Percentiles rank a stretch among this genome's conserved stretches.
Conservation (phyloP, 92 coral and sea anemone genomes). For the Epizoanthus illoricatus region DNA sequence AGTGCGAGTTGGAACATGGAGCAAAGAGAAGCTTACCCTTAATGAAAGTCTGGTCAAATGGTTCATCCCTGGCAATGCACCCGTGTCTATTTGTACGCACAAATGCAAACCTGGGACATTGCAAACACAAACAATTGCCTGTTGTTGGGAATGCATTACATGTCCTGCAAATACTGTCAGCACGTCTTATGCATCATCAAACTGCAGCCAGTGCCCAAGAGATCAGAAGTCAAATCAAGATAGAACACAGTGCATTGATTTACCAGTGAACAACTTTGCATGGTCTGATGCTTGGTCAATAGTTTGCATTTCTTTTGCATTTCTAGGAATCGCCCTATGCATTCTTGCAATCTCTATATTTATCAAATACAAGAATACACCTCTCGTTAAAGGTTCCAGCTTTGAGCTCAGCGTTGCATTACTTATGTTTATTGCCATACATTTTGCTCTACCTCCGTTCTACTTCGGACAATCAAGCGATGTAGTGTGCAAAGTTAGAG, state of each 20-base stretch:
- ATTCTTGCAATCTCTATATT: too few relatives aligned
- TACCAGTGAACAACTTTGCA: conserved; percentile 33
- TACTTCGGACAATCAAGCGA: too few relatives aligned
- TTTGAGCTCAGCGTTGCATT: conserved; percentile 27
- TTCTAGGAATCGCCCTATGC: too few relatives aligned
- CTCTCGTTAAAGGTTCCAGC: too few relatives aligned
- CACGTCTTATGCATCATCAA: neutral
- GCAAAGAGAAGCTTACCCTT: neutral
- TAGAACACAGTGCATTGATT: conserved; percentile 32
- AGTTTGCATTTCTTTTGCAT: too few relatives aligned
- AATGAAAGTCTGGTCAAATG: neutral
- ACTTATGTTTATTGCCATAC: conserved; percentile 3
- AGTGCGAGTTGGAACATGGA: neutral
- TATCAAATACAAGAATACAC: too few relatives aligned
- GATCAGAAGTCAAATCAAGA: conserved; percentile 16
- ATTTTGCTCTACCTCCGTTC: neutral
- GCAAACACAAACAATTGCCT: conserved; percentile 23
- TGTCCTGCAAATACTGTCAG: neutral
- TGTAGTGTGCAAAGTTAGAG: too few relatives aligned
- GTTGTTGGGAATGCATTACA: conserved; percentile 29
- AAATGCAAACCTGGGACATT: conserved; percentile 39
- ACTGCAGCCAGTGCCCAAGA: conserved; percentile 20
- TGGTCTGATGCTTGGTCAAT: neutral
- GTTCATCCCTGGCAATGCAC: neutral
- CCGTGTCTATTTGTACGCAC: neutral